Evolutionary conservation across 2,113 vertebrate species (phyloP), one percentile per base, ranked within the genome.

Genomic region (Nasalis larvatus): DNA sequence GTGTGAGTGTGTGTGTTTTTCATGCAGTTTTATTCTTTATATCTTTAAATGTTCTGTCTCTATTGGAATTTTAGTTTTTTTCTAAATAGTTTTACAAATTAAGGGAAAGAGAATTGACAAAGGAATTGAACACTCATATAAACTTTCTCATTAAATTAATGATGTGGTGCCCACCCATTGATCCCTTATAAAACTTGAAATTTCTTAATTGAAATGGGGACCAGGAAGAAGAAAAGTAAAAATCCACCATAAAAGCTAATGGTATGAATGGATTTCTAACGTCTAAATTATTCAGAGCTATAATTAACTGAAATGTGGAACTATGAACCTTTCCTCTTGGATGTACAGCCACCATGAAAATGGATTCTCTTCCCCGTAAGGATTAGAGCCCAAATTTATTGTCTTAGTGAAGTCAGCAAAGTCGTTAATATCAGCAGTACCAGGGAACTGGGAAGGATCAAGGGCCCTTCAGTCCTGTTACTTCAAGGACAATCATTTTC

Each of bases 181-280:
- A 97, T 96, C 98, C 97, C 58, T 97, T 97, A 98, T 98, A 96
- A 98, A 97, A 96, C 94, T 86, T 98, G 86, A 96, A 98, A 86
- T 42, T 91, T 97, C 95, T 94, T 97, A 97, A 98, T 97, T 98
- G 96, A 96, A 98, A 96, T 97, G 97, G 71, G 45, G 96, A 86
- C 94, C 1, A 6, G 42, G 92, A 97, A 95, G 92, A 90, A 97
- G 23, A 95, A 85, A 78, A 60, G 58, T 96, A 95, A 87, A 92
- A 94, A 89, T 97, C 96, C 69, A 23, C 68, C 45, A 73, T 94
- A 91, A 91, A 94, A 73, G 90, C 74, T 88, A 86, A 92, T 42
- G 94, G 80, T 40, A 42, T 42, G 73, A 95, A 45, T 63, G 92
- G 89, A 81, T 76, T 95, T 87, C 91, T 98, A 89, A 23, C 6